These are phyloP conservation scores for Caiman crocodilus DNA, from an alignment of 2,797 vertebrate genomes.

Conservation along the genomic window DNA sequence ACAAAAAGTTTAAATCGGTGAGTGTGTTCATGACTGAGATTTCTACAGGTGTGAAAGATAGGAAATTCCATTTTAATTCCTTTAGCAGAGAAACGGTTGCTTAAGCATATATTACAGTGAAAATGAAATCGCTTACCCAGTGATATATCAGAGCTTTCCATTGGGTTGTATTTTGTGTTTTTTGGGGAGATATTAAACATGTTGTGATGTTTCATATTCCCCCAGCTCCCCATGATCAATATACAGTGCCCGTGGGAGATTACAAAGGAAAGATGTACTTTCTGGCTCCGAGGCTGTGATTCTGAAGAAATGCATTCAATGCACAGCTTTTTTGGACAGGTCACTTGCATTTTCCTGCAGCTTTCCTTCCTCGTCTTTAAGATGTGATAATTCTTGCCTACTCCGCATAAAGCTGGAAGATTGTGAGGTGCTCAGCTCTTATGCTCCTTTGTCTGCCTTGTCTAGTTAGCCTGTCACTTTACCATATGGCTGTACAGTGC, in stretches of 20 bases:
- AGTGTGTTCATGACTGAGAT: background rate
- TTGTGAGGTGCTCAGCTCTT: background rate
- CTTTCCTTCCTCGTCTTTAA: background rate
- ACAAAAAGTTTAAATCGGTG: background rate
- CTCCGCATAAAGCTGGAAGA: background rate
- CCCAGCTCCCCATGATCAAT: background rate
- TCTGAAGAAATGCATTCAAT: background rate
- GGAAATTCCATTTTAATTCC: background rate
- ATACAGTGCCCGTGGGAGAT: background rate
- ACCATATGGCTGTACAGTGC: background rate
- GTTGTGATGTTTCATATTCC: background rate
- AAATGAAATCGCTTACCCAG: background rate
- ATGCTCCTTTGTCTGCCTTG: background rate
- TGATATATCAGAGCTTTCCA: background rate
- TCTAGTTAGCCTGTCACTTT: background rate
- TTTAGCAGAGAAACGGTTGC: background rate
- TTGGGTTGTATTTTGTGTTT: too few species aligned
- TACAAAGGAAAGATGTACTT: background rate
- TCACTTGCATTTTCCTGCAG: background rate
- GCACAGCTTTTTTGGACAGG: background rate
- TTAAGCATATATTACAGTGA: background rate
- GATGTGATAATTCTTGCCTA: background rate
- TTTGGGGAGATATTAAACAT: background rate
- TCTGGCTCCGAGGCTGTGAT: background rate
- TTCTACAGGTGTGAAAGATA: background rate